phyloP scores from a whole-genome alignment of 2,797 vertebrate genomes.

The Dipus sagitta region DNA sequence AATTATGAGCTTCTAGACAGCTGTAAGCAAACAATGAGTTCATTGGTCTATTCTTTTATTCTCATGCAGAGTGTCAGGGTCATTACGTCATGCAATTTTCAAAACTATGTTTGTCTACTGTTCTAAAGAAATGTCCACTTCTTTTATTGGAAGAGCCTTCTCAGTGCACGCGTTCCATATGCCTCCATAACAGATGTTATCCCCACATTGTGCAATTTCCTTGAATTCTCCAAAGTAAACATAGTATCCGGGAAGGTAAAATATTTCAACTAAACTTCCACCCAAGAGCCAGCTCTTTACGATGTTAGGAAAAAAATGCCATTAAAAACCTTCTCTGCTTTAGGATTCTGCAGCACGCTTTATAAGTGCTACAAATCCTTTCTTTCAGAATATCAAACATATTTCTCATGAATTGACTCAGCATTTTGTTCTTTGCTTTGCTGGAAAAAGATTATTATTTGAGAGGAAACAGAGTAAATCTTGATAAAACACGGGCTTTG shows the following conservation, averaged over 20 bases:
- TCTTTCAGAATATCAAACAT: slow-evolving; percentile 55
- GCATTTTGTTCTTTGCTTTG: slow-evolving; percentile 65
- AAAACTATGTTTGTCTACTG: background rate
- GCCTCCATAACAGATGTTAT: slow-evolving; percentile 65
- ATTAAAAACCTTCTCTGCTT: slow-evolving; percentile 40
- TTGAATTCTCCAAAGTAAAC: slow-evolving; percentile 76
- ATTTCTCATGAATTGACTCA: slow-evolving; percentile 60
- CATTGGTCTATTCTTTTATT: background rate
- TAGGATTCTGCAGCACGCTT: slow-evolving; percentile 56
- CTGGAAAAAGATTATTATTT: slow-evolving; percentile 25
- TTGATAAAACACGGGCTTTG: background rate
- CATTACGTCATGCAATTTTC: slow-evolving; percentile 15
- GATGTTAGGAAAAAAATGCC: slow-evolving; percentile 25
- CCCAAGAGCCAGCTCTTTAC: slow-evolving; percentile 67
- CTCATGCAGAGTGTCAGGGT: background rate
- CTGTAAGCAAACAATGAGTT: background rate
- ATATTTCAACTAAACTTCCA: slow-evolving; percentile 74
- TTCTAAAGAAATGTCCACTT: background rate
- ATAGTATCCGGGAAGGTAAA: slow-evolving; percentile 61
- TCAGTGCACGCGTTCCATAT: background rate
- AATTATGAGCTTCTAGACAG: background rate
- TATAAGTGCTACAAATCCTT: slow-evolving; percentile 72
- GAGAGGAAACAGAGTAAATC: background rate
- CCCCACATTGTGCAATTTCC: slow-evolving; percentile 40
- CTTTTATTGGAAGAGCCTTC: slow-evolving; percentile 18